Conservation (phyloP, 1,140 invertebrate genomes). For the Gonioctena quinquepunctata region DNA sequence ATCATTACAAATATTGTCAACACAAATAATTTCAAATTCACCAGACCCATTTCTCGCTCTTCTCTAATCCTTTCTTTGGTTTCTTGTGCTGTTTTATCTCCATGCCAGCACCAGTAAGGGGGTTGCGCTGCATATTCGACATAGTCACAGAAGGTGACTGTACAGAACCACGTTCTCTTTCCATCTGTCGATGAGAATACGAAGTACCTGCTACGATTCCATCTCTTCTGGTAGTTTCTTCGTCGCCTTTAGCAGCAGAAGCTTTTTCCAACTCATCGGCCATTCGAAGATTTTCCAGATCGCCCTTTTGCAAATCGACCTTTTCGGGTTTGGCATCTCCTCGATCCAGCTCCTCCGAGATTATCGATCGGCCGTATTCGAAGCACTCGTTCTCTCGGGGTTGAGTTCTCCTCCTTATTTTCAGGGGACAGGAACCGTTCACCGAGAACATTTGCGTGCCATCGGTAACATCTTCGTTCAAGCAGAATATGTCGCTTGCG, state of each 20-base stretch:
- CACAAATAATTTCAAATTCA: slow-evolving; percentile 4
- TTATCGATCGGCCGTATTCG: slow-evolving; percentile 5
- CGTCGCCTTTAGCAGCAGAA: not conserved
- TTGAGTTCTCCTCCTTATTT: slow-evolving; percentile 25
- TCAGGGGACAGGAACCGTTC: slow-evolving; percentile 34
- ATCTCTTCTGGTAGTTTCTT: not conserved
- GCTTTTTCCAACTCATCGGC: not conserved
- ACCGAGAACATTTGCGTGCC: slow-evolving; percentile 44
- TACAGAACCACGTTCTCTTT: not conserved
- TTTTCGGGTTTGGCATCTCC: slow-evolving; percentile 2
- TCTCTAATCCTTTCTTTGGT: slow-evolving; percentile 24
- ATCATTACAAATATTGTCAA: not conserved
- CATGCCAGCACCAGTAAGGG: slow-evolving; percentile 39
- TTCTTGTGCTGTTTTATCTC: slow-evolving; percentile 31
- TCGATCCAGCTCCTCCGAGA: not conserved
- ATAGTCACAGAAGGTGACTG: slow-evolving; percentile 13
- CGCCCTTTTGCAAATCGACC: not conserved
- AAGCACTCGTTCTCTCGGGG: slow-evolving; percentile 9
- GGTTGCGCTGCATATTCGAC: slow-evolving; percentile 40
- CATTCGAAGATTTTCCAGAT: slow-evolving; percentile 8
- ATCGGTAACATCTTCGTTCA: slow-evolving; percentile 38
- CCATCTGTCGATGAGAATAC: slow-evolving; percentile 1
- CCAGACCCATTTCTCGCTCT: slow-evolving; percentile 32
- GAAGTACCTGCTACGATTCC: not conserved
- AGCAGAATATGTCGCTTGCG: slow-evolving; percentile 43